Evolutionary conservation across 2,797 vertebrate species (phyloP), one percentile per base, ranked within the genome.

Genomic region (Atherinosoma microstoma): DNA sequence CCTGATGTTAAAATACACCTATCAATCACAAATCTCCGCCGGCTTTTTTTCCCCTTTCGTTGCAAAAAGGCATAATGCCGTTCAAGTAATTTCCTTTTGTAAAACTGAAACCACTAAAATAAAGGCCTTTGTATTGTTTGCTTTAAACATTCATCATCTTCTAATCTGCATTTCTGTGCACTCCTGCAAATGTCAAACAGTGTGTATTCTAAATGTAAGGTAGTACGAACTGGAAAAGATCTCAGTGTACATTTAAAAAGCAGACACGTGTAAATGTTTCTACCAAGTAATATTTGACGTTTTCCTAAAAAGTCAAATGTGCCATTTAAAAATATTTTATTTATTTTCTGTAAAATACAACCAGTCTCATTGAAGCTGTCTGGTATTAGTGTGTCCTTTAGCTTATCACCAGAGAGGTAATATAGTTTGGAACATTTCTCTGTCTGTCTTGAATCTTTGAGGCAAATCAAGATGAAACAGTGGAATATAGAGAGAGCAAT

Each of bases 401-500:
- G 60, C 24, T 40, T 8, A 29, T 42, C 54, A 27, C 34, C 47
- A 18, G 12, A 49, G 56, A 47, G 30, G 60, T 66, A 20, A 57
- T 10, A 63, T 36, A n/a, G n/a, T 69, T 71, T 69, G 12, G 58
- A 61, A 36, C 53, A 45, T 70, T 78, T 78, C 53, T 84, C n/a
- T 1, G 38, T 15, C 53, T 75, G 67, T 75, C 58, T 79, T 3
- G 35, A 62, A 29, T 73, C 53, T 18, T 13, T 4, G 53, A 70
- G 16, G 27, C 68, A 65, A 51, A 60, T 61, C 60, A 49, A 22
- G 9, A 54, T 54, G 53, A 56, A 56, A 56, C 53, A 7, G 53
- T 56, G 15, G 53, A 56, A 24, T 56, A 58, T 63, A 64, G 49
- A n/a, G 6, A 70, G 53, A 64, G 68, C 62, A 64, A 72, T 77